Percentiles rank a stretch among this genome's conserved stretches.
Conservation (phyloP, 2,113 vertebrate species). For the Thalassoma bifasciatum region DNA sequence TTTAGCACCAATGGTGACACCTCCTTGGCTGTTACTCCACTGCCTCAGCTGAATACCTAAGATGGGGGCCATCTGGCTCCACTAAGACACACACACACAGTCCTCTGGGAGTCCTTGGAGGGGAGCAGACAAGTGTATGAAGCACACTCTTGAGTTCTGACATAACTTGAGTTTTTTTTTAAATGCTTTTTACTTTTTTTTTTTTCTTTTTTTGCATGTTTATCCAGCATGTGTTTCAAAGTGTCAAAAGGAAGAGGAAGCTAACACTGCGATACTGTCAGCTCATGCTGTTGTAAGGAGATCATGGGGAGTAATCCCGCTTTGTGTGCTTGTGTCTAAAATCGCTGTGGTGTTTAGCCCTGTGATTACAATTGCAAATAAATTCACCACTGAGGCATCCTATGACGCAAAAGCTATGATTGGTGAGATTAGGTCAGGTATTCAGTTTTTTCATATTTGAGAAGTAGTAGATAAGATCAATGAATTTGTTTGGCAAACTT, state of each 20-base stretch:
- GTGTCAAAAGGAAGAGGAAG: constrained; percentile 27
- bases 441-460: constrained; percentile 11
- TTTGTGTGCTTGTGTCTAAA: constrained; percentile 41
- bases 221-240: constrained; percentile 19
- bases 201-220: background rate
- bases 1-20: constrained; percentile 61
- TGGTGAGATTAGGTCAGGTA: constrained; percentile 29
- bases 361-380: constrained; percentile 52
- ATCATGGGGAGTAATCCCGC: constrained; percentile 34
- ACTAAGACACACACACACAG: constrained; percentile 58
- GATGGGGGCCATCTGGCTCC: constrained; percentile 74
- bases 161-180: constrained; percentile 33
- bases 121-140: constrained; percentile 53
- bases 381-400: constrained; percentile 28
- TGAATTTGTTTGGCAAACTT: constrained; percentile 1
- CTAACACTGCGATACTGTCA: constrained; percentile 54
- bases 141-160: constrained; percentile 63
- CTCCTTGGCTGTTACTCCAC: constrained; percentile 64
- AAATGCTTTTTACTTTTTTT: constrained; percentile 3
- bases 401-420: constrained; percentile 32
- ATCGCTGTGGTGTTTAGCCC: constrained; percentile 32
- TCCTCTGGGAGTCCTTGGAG: constrained; percentile 74
- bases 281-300: constrained; percentile 39
- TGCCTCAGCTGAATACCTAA: constrained; percentile 71
- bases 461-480: constrained; percentile 31